Conservation (phyloP, 2,797 vertebrate genomes). For the Dicrostonyx torquatus region DNA sequence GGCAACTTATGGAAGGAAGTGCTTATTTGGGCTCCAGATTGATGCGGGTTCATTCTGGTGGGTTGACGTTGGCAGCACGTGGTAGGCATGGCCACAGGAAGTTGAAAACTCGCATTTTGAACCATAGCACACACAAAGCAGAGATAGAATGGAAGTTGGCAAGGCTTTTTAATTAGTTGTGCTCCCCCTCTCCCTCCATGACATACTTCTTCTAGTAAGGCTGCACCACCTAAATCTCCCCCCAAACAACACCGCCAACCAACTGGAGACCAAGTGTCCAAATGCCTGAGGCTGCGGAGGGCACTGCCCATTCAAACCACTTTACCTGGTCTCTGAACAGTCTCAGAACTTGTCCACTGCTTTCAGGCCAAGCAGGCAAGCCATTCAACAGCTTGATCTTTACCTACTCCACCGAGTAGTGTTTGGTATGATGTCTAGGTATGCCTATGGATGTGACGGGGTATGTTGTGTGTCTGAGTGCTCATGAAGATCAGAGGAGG, state of each 20-base stretch:
- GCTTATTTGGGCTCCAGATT: neutral
- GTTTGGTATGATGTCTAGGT: neutral
- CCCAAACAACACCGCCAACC: neutral
- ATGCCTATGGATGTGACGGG: neutral
- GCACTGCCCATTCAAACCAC: neutral
- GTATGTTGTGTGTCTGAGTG: neutral
- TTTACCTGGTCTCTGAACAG: no score
- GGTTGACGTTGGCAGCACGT: no score
- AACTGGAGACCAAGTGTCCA: neutral
- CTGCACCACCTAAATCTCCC: neutral
- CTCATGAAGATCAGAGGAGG: neutral
- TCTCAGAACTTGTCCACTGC: neutral
- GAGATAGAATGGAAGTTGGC: neutral
- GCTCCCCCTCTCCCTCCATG: neutral
- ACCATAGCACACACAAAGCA: neutral
- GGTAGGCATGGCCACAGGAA: neutral
- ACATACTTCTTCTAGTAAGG: neutral
- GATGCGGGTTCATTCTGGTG: neutral
- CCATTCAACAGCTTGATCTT: neutral
- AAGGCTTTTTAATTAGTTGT: neutral
- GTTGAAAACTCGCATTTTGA: neutral
- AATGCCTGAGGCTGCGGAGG: neutral
- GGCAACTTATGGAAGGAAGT: neutral
- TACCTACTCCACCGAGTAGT: neutral
- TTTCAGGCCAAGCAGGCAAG: neutral